These are phyloP conservation scores for Vombatus ursinus DNA, from an alignment of 2,113 vertebrate species.

Conservation along the genomic window DNA sequence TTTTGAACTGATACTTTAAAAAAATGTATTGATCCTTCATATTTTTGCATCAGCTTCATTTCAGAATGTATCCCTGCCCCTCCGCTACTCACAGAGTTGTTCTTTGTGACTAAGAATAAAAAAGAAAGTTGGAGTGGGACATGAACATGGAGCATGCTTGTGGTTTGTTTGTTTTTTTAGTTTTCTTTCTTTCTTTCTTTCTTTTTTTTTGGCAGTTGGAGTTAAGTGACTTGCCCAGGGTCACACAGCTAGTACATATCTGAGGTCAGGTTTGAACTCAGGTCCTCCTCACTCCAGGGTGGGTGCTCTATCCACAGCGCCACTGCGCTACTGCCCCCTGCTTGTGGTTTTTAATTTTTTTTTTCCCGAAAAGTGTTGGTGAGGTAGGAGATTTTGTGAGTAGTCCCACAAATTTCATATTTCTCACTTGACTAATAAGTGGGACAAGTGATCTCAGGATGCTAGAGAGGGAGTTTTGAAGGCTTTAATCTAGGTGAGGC, in stretches of 20 bases:
- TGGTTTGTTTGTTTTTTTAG: no score
- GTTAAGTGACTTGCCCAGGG: neutral
- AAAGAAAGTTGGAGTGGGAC: neutral
- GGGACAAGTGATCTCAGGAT: neutral
- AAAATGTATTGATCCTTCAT: neutral
- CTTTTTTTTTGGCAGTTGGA: neutral
- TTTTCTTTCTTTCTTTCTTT: no score
- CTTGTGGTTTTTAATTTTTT: neutral
- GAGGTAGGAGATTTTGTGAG: constrained; percentile 11
- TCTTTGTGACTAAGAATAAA: neutral
- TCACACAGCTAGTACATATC: neutral
- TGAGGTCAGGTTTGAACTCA: neutral
- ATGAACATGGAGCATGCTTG: neutral
- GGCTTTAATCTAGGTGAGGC: neutral
- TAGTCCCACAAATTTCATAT: neutral
- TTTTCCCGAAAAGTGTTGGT: constrained; percentile 35
- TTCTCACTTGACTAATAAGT: constrained; percentile 46
- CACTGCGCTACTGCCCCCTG: no score
- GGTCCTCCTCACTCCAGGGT: no score
- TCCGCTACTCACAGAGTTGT: neutral
- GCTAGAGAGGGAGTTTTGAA: neutral
- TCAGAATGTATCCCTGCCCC: neutral
- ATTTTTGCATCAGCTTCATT: neutral
- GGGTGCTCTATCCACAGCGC: no score
- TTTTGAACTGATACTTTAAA: constrained; percentile 24